These are phyloP conservation scores for Pampusana beccarii DNA, from an alignment of 2,113 vertebrate species.

Conservation along the genomic window DNA sequence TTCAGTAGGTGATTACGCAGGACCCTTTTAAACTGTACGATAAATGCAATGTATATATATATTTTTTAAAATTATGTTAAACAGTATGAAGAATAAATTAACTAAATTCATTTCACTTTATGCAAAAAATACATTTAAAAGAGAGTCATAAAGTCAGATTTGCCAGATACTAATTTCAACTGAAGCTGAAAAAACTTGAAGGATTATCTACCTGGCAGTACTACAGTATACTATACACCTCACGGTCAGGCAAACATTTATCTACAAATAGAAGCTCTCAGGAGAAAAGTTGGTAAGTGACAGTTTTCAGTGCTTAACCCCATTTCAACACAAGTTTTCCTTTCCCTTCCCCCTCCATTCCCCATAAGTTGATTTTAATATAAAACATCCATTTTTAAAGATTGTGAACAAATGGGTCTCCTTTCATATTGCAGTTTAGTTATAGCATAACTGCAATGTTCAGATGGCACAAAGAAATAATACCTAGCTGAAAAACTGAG, in stretches of 20 bases:
- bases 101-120: neutral
- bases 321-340: neutral
- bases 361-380: neutral
- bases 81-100: neutral
- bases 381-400: neutral
- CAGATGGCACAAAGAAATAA: neutral
- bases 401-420: neutral
- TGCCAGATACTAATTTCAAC: neutral
- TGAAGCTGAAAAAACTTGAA: neutral
- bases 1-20: neutral
- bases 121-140: neutral
- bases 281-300: neutral
- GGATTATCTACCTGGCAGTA: neutral
- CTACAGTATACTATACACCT: neutral
- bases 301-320: neutral
- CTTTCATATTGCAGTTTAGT: neutral
- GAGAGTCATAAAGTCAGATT: neutral
- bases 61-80: neutral
- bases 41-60: neutral
- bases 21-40: neutral
- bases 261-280: neutral
- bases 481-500: neutral
- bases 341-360: neutral
- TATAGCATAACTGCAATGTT: neutral
- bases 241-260: neutral